phyloP scores from a whole-genome alignment of 64 coral and sea anemone genomes.

The Cladopsammia gracilis region DNA sequence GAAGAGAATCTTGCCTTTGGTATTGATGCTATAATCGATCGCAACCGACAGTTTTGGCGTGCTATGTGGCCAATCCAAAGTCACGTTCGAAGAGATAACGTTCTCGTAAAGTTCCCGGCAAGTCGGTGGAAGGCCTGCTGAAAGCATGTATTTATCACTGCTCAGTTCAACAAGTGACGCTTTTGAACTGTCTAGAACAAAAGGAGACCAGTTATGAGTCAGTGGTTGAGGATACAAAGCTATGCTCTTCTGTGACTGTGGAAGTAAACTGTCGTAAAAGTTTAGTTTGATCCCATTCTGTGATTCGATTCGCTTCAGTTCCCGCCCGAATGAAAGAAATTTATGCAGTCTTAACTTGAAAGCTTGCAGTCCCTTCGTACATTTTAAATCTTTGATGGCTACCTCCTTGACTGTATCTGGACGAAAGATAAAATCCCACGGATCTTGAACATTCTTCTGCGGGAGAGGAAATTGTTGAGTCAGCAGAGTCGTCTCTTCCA shows the following conservation, averaged over 20 bases:
- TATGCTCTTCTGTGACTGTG: not conserved
- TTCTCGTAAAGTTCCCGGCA: constrained; percentile 47
- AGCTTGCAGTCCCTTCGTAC: not conserved
- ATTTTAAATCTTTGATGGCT: not conserved
- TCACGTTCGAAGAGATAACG: not conserved
- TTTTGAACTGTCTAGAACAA: constrained; percentile 42
- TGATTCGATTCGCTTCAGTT: not conserved
- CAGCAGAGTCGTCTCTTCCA: constrained; percentile 32
- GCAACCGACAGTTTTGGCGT: constrained; percentile 14
- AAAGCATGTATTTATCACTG: not conserved
- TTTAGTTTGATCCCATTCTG: not conserved
- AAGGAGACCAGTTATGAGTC: not conserved
- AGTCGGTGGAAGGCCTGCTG: constrained; percentile 34
- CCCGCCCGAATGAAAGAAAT: not conserved
- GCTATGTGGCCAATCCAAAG: not conserved
- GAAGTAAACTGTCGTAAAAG: no score
- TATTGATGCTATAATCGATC: constrained; percentile 59
- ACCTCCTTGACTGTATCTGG: constrained; percentile 2
- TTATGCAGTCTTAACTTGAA: not conserved
- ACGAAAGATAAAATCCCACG: constrained; percentile 18
- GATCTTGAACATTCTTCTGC: not conserved
- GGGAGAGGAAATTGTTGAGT: not conserved
- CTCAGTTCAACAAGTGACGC: constrained; percentile 4
- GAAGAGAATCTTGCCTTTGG: constrained; percentile 17
- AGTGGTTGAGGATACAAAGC: constrained; percentile 27